phyloP scores from a whole-genome alignment of 2,797 vertebrate genomes.

The Crocidura indochinensis region DNA sequence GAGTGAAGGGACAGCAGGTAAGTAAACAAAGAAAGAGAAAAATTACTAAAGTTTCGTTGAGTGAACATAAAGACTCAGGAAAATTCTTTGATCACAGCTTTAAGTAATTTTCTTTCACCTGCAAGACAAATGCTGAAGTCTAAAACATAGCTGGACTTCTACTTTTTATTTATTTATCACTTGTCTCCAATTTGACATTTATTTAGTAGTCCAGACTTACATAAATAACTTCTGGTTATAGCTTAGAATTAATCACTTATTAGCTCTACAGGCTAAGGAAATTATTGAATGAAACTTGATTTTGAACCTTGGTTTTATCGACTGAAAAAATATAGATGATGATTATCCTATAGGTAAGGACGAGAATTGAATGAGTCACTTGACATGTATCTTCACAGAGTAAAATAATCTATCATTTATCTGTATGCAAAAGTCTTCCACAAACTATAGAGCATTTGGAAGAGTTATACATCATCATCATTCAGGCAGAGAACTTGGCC shows the following conservation, averaged over 20 bases:
- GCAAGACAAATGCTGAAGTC: slow-evolving; percentile 6
- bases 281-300: background rate
- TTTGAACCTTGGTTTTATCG: slow-evolving; percentile 18
- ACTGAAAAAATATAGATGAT: background rate
- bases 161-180: background rate
- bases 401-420: background rate
- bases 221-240: background rate
- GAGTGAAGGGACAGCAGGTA: background rate
- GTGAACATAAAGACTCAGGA: background rate
- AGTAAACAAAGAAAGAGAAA: background rate
- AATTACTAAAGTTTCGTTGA: background rate
- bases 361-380: background rate
- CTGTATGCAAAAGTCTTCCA: background rate
- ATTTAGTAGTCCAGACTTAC: background rate
- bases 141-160: slow-evolving; percentile 2
- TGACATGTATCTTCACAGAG: background rate
- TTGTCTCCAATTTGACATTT: background rate
- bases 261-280: background rate
- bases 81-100: background rate
- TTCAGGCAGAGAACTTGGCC: background rate
- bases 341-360: background rate
- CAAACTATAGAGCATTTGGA: background rate
- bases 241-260: background rate
- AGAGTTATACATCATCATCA: background rate
- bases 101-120: slow-evolving; percentile 9